A percentile compares a stretch with the other conserved stretches of the same genome.
These are phyloP conservation scores for Pogonocherus hispidulus DNA, from an alignment of 2,888 invertebrate genomes.

Conservation along the genomic window DNA sequence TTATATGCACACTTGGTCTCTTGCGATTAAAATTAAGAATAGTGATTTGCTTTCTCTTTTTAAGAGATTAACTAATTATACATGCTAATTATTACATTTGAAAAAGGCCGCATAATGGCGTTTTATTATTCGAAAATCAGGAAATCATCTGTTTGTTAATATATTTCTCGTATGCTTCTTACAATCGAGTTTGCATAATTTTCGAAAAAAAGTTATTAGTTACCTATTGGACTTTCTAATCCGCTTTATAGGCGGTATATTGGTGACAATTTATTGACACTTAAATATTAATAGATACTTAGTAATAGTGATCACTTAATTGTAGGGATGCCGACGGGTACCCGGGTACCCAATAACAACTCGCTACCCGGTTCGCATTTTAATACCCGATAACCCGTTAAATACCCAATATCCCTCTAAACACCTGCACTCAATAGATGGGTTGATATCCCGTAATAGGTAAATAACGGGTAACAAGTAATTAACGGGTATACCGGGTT, in stretches of 20 bases:
- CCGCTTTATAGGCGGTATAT: background rate
- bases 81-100: background rate
- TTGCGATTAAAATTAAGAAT: background rate
- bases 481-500: no score
- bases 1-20: background rate
- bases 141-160: no score
- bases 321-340: no score
- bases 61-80: background rate
- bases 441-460: no score
- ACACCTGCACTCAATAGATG: no score
- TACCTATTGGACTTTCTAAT: background rate
- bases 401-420: no score
- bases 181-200: no score
- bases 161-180: background rate
- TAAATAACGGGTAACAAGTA: no score
- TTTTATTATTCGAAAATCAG: background rate
- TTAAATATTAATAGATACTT: background rate
- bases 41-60: background rate
- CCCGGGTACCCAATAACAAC: no score
- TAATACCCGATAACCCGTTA: no score
- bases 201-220: background rate
- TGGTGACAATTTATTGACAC: background rate
- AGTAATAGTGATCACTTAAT: no score
- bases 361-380: no score
- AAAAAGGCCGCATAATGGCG: background rate